Evolutionary conservation across 2,888 invertebrate genomes (phyloP).

Genomic region (Heliconius erato): DNA sequence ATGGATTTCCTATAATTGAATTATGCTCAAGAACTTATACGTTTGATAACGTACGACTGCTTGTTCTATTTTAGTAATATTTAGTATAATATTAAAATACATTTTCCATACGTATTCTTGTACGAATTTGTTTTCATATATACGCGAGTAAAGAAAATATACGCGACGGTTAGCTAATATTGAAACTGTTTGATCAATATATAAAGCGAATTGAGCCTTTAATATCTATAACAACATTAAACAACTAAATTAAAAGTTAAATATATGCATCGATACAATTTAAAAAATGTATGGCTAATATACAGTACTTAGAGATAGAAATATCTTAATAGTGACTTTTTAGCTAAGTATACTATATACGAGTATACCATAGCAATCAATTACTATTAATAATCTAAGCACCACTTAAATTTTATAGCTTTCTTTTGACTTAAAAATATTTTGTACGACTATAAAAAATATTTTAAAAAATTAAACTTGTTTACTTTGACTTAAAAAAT

Average conservation of each 20-base stretch:
- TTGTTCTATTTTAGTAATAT: too few relatives aligned
- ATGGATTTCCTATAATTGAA: slow-evolving; percentile 24
- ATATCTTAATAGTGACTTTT: not conserved
- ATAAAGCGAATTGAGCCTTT: not conserved
- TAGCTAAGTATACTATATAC: not conserved
- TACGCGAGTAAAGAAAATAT: not conserved
- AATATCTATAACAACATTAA: not conserved
- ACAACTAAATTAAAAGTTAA: not conserved
- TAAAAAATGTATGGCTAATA: not conserved
- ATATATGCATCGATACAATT: not conserved
- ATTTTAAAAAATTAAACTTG: too few relatives aligned
- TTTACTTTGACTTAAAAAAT: too few relatives aligned
- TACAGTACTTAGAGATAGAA: not conserved
- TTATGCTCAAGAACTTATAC: not conserved
- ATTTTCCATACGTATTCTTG: not conserved
- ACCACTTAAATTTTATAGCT: not conserved
- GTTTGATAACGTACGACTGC: not conserved
- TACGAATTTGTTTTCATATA: not conserved
- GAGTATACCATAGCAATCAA: too few relatives aligned
- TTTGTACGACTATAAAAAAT: not conserved
- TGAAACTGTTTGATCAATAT: not conserved
- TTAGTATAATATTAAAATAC: too few relatives aligned
- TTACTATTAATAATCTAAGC: too few relatives aligned
- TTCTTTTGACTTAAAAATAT: slow-evolving; percentile 30
- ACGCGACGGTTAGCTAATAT: not conserved